These are phyloP conservation scores for Diloba caeruleocephala DNA, from an alignment of 2,888 invertebrate genomes.

Conservation along the genomic window DNA sequence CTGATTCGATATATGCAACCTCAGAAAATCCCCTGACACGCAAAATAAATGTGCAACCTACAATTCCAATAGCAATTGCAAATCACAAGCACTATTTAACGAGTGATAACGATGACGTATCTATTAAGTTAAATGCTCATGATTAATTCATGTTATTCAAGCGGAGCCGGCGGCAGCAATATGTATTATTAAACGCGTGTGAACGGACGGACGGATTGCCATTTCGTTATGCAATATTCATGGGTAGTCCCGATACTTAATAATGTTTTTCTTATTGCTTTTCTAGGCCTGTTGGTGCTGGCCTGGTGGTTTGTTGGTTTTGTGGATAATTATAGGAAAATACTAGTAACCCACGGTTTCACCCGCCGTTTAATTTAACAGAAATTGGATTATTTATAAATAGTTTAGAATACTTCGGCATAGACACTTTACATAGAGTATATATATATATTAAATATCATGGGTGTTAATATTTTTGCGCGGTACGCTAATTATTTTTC, in stretches of 20 bases:
- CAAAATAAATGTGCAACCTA: slow-evolving; percentile 11
- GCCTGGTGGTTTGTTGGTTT: neutral
- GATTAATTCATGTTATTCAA: slow-evolving; percentile 47
- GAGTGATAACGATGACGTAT: slow-evolving; percentile 45
- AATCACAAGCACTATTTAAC: slow-evolving; percentile 39
- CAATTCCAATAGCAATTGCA: slow-evolving; percentile 24
- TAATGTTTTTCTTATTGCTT: slow-evolving; percentile 23
- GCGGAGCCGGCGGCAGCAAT: slow-evolving; percentile 37
- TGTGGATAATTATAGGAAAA: neutral
- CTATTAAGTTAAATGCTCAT: slow-evolving; percentile 56
- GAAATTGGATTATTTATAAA: too few species aligned
- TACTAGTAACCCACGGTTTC: too few species aligned
- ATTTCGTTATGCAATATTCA: slow-evolving; percentile 48
- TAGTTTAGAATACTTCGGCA: too few species aligned
- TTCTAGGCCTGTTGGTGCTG: too few species aligned
- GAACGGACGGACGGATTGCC: slow-evolving; percentile 44
- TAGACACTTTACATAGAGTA: too few species aligned
- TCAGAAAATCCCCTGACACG: neutral
- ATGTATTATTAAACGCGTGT: slow-evolving; percentile 56
- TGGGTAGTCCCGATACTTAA: slow-evolving; percentile 30
- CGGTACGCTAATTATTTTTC: too few species aligned
- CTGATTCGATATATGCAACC: neutral
- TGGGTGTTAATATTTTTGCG: too few species aligned
- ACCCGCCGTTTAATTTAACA: too few species aligned
- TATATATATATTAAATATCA: too few species aligned